Evolutionary conservation across 2,797 vertebrate genomes (phyloP).

Genomic region (Streptopelia turtur): DNA sequence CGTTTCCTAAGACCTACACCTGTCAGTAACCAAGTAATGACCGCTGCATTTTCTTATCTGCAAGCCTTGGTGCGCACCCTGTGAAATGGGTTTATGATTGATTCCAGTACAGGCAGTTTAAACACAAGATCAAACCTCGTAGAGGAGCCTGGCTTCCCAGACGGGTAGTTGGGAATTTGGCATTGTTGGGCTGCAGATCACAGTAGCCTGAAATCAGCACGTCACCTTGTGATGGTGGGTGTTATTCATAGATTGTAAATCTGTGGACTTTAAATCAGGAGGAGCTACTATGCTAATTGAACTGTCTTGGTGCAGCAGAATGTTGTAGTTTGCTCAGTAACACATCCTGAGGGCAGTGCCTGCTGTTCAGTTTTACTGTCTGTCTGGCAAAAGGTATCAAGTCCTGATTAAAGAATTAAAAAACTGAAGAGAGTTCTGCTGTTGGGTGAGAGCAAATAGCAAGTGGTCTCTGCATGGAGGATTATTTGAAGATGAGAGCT

Average conservation of each 20-base stretch:
- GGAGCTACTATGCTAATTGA: background rate
- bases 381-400: background rate
- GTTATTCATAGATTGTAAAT: background rate
- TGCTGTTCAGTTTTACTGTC: background rate
- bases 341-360: background rate
- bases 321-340: background rate
- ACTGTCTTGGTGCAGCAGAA: background rate
- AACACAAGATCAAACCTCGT: background rate
- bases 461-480: background rate
- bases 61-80: fast-evolving
- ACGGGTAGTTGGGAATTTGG: fast-evolving
- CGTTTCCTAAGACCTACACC: background rate
- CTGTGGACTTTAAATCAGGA: background rate
- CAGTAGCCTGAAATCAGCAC: background rate
- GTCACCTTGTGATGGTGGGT: background rate
- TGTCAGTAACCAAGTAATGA: background rate
- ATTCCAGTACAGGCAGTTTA: background rate
- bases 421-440: background rate
- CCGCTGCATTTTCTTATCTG: background rate
- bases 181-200: background rate
- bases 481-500: background rate
- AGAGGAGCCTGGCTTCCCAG: background rate
- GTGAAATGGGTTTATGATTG: background rate
- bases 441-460: background rate
- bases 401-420: background rate